Percentiles rank a stretch among this genome's conserved stretches.
These are phyloP conservation scores for Battus philenor DNA, from an alignment of 1,140 invertebrate species.

Conservation along the genomic window DNA sequence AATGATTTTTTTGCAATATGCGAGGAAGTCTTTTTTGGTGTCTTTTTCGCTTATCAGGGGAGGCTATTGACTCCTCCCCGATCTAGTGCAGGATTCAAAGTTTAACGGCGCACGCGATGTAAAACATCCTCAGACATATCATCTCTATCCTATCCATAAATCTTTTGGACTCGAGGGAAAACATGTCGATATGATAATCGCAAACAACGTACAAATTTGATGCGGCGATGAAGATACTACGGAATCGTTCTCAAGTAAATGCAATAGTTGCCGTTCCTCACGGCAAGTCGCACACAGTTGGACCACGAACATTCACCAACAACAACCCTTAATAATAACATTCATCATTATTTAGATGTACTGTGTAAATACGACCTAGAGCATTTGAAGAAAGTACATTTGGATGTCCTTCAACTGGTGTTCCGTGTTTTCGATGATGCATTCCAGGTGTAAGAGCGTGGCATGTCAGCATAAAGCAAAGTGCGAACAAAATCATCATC, in stretches of 20 bases:
- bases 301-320: constrained; percentile 54
- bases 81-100: too few relatives aligned
- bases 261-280: constrained; percentile 7
- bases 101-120: too few relatives aligned
- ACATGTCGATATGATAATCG: constrained; percentile 25
- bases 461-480: constrained; percentile 48
- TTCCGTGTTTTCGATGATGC: constrained; percentile 31
- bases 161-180: constrained; percentile 20
- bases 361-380: constrained; percentile 41
- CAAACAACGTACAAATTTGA: constrained; percentile 30
- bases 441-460: constrained; percentile 50
- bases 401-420: constrained; percentile 29
- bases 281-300: constrained; percentile 18
- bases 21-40: too few relatives aligned
- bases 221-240: constrained; percentile 15
- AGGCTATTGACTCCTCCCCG: too few relatives aligned
- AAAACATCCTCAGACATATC: too few relatives aligned
- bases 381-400: constrained; percentile 23
- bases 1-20: too few relatives aligned
- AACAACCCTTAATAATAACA: constrained; percentile 53
- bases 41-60: too few relatives aligned
- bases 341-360: constrained; percentile 46
- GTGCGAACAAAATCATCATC: too few relatives aligned
- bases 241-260: constrained; percentile 14
- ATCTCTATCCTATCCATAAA: constrained; percentile 68